Percentiles rank a stretch among this genome's conserved stretches.
phyloP scores from a whole-genome alignment of 2,113 vertebrate genomes.

The Toxostoma redivivum region DNA sequence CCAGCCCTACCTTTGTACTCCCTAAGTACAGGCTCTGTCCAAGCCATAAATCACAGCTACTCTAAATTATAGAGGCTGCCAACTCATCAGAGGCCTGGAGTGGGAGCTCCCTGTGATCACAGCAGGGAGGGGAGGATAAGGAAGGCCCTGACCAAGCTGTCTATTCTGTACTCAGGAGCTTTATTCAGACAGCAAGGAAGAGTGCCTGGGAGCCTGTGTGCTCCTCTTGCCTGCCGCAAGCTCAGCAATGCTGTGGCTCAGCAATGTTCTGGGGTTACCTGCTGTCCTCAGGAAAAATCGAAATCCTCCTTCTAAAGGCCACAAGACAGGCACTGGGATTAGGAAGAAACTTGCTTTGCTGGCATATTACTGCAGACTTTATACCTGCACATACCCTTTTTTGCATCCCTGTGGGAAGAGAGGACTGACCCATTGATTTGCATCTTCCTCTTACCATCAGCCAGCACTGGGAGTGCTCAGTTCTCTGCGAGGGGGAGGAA shows the following conservation, averaged over 20 bases:
- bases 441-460: background rate
- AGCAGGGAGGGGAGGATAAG: conserved; percentile 7
- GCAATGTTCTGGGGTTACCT: background rate
- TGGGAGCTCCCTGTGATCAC: conserved; percentile 14
- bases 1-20: conserved; percentile 27
- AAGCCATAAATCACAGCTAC: conserved; percentile 33
- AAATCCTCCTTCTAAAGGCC: background rate
- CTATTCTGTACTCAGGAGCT: background rate
- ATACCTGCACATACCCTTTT: background rate
- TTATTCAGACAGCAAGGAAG: background rate
- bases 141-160: conserved; percentile 18
- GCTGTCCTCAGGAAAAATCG: background rate
- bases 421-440: background rate
- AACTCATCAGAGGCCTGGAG: conserved; percentile 18
- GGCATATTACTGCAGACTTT: background rate
- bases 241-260: background rate
- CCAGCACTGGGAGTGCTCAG: background rate
- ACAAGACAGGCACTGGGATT: background rate
- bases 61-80: conserved; percentile 45
- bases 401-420: background rate
- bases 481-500: background rate
- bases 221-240: background rate
- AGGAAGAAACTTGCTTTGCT: background rate
- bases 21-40: background rate
- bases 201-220: background rate